Percentiles rank a stretch among this genome's conserved stretches.
These are phyloP conservation scores for Pseudocheirus occidentalis DNA, from an alignment of 2,797 vertebrate genomes.

Conservation along the genomic window DNA sequence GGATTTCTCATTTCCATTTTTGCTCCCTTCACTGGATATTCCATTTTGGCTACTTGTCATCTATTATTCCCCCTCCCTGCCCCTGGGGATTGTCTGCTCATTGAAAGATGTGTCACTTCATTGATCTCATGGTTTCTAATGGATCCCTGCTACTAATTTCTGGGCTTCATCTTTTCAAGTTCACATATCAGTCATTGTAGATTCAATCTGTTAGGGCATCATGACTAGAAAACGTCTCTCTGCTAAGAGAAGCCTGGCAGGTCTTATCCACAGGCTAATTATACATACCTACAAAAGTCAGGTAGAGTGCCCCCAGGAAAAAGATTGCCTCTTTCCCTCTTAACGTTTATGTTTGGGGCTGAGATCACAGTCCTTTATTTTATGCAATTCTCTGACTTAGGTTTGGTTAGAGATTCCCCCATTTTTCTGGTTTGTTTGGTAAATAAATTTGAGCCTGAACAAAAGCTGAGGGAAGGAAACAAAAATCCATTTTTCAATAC, in stretches of 20 bases:
- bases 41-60: background rate
- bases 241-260: background rate
- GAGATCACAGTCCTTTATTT: too few relatives aligned
- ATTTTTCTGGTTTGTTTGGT: background rate
- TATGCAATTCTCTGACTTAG: background rate
- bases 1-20: background rate
- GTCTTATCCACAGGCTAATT: background rate
- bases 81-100: background rate
- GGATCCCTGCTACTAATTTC: background rate
- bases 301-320: background rate
- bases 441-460: background rate
- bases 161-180: background rate
- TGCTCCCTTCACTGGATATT: background rate
- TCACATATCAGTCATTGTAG: background rate
- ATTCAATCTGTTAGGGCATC: background rate
- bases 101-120: background rate
- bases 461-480: background rate
- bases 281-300: background rate
- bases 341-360: too few relatives aligned
- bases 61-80: background rate
- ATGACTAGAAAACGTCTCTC: background rate
- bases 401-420: too few relatives aligned
- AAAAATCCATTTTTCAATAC: background rate
- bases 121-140: background rate
- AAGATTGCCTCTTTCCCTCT: too few relatives aligned